Percentiles rank a stretch among this genome's conserved stretches.
Evolutionary conservation across 1,140 invertebrate species (phyloP).

Genomic region (Phymorhynchus buccinoides): DNA sequence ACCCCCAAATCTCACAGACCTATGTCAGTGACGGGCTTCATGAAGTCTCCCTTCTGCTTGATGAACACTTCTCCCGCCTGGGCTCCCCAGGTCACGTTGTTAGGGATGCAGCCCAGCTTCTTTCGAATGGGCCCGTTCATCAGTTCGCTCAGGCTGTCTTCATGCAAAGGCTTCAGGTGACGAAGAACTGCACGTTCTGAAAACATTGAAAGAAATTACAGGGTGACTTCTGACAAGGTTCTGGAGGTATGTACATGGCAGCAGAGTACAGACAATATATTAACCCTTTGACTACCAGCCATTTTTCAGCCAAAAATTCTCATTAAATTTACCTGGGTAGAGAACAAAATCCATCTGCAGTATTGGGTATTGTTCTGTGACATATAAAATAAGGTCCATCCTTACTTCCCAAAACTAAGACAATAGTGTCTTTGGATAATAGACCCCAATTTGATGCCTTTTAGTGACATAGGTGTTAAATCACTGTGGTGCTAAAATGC

Average conservation of each 20-base stretch:
- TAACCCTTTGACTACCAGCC: too few relatives aligned
- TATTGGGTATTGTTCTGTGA: too few relatives aligned
- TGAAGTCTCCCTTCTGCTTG: constrained; percentile 82
- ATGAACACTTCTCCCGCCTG: constrained; percentile 80
- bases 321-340: too few relatives aligned
- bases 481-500: too few relatives aligned
- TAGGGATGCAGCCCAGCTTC: constrained; percentile 78
- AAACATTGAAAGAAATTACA: constrained; percentile 13
- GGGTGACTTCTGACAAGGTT: neutral
- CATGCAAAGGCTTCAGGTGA: constrained; percentile 47
- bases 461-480: too few relatives aligned
- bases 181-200: constrained; percentile 49
- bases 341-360: too few relatives aligned
- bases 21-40: constrained; percentile 85
- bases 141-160: constrained; percentile 74
- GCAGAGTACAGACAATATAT: neutral
- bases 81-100: constrained; percentile 78
- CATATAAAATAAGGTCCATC: too few relatives aligned
- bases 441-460: too few relatives aligned
- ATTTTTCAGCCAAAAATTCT: too few relatives aligned
- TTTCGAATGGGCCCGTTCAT: constrained; percentile 83
- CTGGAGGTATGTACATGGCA: neutral
- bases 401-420: too few relatives aligned
- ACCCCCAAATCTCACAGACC: constrained; percentile 75
- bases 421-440: too few relatives aligned